These are phyloP conservation scores for Chloebia gouldiae DNA, from an alignment of 2,113 vertebrate genomes.

Conservation along the genomic window DNA sequence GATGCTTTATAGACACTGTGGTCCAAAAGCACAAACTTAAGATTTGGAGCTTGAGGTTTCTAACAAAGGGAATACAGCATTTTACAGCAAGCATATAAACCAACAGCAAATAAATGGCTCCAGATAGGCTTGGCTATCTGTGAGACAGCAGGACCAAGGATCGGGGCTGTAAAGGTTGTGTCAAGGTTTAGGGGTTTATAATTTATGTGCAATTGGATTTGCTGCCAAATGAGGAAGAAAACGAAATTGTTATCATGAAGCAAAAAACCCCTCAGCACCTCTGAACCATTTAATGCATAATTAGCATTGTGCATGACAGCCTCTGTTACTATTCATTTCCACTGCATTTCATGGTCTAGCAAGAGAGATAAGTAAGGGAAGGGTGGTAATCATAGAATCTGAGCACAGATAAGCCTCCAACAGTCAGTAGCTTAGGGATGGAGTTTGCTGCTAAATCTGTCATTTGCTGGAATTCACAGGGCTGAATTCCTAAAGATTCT, in stretches of 20 bases:
- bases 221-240: background rate
- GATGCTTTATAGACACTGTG: background rate
- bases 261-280: background rate
- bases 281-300: background rate
- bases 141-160: background rate
- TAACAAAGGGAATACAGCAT: background rate
- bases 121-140: background rate
- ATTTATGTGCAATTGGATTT: background rate
- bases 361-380: background rate
- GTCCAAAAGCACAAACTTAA: background rate
- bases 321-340: background rate
- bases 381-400: background rate
- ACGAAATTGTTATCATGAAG: background rate
- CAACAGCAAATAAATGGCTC: background rate
- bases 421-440: background rate
- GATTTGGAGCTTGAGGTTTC: background rate
- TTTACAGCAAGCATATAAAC: background rate
- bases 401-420: background rate
- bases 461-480: background rate
- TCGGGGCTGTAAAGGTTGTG: background rate
- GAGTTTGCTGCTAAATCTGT: background rate
- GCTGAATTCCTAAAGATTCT: background rate
- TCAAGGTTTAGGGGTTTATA: background rate
- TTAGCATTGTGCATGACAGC: background rate
- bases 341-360: background rate